Evolutionary conservation across 2,113 vertebrate species (phyloP).

Genomic region (Clarias gariepinus): DNA sequence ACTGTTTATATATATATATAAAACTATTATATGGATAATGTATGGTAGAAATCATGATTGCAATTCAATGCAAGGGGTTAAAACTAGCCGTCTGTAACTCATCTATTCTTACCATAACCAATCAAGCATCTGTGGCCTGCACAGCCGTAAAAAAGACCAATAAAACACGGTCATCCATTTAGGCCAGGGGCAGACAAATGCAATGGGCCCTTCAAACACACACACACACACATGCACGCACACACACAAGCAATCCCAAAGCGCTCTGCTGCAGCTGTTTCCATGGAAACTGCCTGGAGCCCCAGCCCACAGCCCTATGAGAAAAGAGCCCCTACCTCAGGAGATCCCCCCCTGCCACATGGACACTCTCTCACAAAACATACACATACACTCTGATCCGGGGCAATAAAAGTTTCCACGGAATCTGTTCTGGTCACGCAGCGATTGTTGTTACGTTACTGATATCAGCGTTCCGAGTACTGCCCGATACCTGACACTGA

Average conservation of each 20-base stretch:
- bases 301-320: constrained; percentile 65
- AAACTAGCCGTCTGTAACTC: neutral
- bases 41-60: constrained; percentile 3
- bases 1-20: neutral
- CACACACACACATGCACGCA: constrained; percentile 58
- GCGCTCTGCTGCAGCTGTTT: constrained; percentile 75
- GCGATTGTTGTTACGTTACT: neutral
- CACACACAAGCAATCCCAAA: constrained; percentile 58
- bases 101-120: constrained; percentile 16
- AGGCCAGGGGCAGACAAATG: constrained; percentile 78
- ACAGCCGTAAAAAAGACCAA: constrained; percentile 12
- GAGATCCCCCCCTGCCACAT: constrained; percentile 48
- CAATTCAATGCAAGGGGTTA: neutral
- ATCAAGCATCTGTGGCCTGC: constrained; percentile 16
- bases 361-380: constrained; percentile 45
- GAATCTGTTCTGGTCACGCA: neutral
- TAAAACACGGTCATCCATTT: constrained; percentile 39
- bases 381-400: constrained; percentile 45
- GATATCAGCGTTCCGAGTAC: neutral
- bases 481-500: neutral
- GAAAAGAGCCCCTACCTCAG: constrained; percentile 62
- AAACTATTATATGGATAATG: neutral
- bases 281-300: constrained; percentile 81
- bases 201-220: constrained; percentile 86
- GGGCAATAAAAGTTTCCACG: constrained; percentile 38